Evolutionary conservation across 1,140 invertebrate genomes (phyloP).

Genomic region (Panagrolaimus sp.): DNA sequence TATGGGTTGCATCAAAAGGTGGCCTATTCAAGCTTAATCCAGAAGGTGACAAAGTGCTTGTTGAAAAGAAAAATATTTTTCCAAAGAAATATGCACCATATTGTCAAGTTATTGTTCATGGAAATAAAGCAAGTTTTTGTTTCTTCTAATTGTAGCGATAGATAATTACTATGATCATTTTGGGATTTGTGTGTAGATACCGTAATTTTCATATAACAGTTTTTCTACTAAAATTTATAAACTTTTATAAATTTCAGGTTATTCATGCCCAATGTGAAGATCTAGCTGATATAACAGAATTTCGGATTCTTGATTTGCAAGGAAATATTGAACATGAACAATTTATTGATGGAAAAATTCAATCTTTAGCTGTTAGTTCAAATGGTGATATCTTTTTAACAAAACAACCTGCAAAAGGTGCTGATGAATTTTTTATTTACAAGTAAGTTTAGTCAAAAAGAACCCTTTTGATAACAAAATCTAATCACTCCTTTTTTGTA

Average conservation of each 20-base stretch:
- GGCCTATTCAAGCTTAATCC: constrained; percentile 50
- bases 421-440: constrained; percentile 50
- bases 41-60: constrained; percentile 32
- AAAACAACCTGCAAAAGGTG: constrained; percentile 34
- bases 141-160: not conserved
- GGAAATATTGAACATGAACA: constrained; percentile 54
- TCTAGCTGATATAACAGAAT: constrained; percentile 38
- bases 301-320: constrained; percentile 45
- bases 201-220: not conserved
- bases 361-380: constrained; percentile 42
- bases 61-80: constrained; percentile 51
- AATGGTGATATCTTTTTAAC: constrained; percentile 52
- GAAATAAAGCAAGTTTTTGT: constrained; percentile 44
- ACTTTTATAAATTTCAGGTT: constrained; percentile 38
- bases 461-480: not conserved
- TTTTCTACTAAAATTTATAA: constrained; percentile 5
- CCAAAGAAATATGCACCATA: constrained; percentile 58
- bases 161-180: not conserved
- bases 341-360: constrained; percentile 54
- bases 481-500: constrained; percentile 19
- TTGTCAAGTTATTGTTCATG: constrained; percentile 46
- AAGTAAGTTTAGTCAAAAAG: constrained; percentile 27
- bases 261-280: constrained; percentile 50
- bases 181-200: too few species aligned
- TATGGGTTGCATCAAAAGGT: constrained; percentile 58